Evolutionary conservation across 2,113 vertebrate species (phyloP).

Genomic region (Psammodynastes pulverulentus): DNA sequence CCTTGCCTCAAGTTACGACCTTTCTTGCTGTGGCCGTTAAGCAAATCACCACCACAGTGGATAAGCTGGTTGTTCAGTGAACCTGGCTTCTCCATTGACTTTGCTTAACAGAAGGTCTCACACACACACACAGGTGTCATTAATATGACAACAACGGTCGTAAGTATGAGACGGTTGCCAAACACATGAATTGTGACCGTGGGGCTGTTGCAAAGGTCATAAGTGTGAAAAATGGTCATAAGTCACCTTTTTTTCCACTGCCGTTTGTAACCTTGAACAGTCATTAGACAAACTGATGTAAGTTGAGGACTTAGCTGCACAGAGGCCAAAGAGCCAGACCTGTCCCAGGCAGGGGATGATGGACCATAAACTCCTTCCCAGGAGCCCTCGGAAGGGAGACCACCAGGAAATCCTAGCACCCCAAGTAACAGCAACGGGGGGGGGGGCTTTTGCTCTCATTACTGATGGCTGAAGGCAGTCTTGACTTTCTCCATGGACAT

Average conservation of each 20-base stretch:
- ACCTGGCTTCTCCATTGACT: neutral
- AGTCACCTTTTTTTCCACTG: neutral
- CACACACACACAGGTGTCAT: no score
- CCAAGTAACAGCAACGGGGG: neutral
- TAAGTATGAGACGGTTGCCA: neutral
- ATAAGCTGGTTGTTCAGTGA: neutral
- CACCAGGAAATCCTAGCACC: neutral
- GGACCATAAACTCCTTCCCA: neutral
- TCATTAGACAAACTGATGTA: neutral
- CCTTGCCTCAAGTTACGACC: neutral
- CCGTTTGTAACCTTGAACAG: neutral
- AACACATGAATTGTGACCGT: accelerated
- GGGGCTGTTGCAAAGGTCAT: neutral
- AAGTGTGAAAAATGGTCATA: neutral
- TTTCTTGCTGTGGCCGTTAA: neutral
- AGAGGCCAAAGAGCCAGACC: neutral
- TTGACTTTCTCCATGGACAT: neutral
- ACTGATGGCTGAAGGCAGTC: neutral
- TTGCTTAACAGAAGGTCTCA: neutral
- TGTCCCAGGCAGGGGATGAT: neutral
- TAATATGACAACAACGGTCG: neutral
- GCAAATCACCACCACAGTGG: neutral
- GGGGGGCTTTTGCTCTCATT: neutral
- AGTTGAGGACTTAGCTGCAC: neutral
- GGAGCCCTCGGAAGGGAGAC: neutral